Base-by-base conservation (phyloP, 2,797 vertebrate genomes). In the Xenopus petersii region DNA sequence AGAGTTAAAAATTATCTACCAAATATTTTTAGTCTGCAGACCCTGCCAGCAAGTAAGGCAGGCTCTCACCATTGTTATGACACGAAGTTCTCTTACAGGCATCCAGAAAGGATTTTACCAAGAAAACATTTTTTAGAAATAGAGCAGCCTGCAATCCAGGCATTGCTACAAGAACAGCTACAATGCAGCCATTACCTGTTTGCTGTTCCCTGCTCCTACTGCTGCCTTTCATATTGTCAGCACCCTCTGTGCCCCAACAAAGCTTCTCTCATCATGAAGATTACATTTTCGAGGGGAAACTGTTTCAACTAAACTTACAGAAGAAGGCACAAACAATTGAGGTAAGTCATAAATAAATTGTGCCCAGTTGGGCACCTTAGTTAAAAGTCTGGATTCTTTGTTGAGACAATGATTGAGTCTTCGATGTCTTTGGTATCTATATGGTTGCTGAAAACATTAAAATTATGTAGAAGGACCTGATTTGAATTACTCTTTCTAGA, bases 31-130 rank as follows among this genome's bases (percentile, higher is more conserved):
- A 70, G 61, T 30, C 59, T 60, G 51, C n/a, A 90, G 86, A 82
- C 80, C 77, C 89, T 92, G 92, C 92, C 94, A 94, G 90, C 88
- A 88, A 88, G 84, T 90, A 81, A 86, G 89, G 88, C 88, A 94
- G 92, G 89, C 92, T 94, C 95, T 94, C 94, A 94, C 94, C 94
- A 93, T 91, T 91, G 92, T 92, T 93, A 93, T 92, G 88, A 92
- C 82, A 61, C 91, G 87, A 81, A 81, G 90, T 74, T 91, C 92
- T 89, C 91, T 91, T 90, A 81, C 90, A 93, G 88, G 85, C 89
- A 83, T 86, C 82, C 86, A 87, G 85, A 86, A 88, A 88, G 81
- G 84, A 85, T 84, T 87, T 84, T 85, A 79, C 69, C 79, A 81
- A 87, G 84, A 78, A 86, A 79, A 84, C 83, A 84, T 84, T 84